Conservation (phyloP, 2,113 vertebrate genomes). For the Limnothrissa miodon region DNA sequence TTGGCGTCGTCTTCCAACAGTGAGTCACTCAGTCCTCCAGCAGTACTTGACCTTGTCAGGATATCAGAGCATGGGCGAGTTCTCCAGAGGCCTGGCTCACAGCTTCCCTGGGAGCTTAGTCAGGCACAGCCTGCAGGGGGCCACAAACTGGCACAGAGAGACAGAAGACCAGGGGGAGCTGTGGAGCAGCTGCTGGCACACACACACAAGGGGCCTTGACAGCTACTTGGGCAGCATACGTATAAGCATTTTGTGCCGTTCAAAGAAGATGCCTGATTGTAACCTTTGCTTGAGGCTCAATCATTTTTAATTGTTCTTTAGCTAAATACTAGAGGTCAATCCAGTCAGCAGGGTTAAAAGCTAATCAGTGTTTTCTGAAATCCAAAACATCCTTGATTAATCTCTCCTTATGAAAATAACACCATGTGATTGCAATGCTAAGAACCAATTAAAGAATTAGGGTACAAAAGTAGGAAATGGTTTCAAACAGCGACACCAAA, state of each 20-base stretch:
- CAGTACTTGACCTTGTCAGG: constrained; percentile 37
- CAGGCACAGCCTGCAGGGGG: background rate
- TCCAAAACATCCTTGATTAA: constrained; percentile 14
- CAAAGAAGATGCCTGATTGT: constrained; percentile 9
- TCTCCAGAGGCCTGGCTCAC: constrained; percentile 25
- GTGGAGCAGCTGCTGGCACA: background rate
- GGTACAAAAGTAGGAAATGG: background rate
- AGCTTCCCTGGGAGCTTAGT: constrained; percentile 9
- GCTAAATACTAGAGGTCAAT: constrained; percentile 17
- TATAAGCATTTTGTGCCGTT: background rate
- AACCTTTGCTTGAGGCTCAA: background rate
- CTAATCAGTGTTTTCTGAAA: constrained; percentile 16
- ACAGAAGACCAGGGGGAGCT: background rate
- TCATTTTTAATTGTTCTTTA: constrained; percentile 17
- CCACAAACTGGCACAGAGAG: background rate
- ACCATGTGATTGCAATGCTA: constrained; percentile 6
- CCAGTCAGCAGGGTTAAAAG: background rate
- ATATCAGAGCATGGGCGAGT: constrained; percentile 22
- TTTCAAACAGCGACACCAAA: background rate
- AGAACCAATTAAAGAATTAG: constrained; percentile 14
- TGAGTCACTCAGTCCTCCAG: constrained; percentile 35
- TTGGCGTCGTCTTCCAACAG: constrained; percentile 7
- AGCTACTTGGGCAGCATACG: background rate
- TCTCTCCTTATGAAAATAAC: background rate
- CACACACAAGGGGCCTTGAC: background rate